These are phyloP conservation scores for Lynx canadensis DNA, from an alignment of 2,113 vertebrate species.

Conservation along the genomic window DNA sequence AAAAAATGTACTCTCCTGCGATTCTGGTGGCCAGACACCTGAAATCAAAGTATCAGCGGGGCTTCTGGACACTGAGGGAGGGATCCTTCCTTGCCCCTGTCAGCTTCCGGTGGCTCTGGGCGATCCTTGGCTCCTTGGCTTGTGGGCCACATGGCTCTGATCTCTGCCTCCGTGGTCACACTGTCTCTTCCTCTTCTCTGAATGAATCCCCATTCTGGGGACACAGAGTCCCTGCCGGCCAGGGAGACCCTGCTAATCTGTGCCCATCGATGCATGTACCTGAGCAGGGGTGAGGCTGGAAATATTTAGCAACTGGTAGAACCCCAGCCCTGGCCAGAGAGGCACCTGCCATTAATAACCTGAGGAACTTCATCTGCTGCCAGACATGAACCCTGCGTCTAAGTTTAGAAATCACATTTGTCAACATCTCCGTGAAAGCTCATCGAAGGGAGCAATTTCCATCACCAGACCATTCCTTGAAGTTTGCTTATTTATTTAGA, in stretches of 20 bases:
- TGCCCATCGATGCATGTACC: fast-evolving
- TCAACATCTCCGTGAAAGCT: neutral
- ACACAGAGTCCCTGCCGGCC: neutral
- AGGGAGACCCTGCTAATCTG: neutral
- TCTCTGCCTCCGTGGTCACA: neutral
- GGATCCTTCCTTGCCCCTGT: too few species aligned
- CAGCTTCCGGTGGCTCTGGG: fast-evolving
- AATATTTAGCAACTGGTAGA: neutral
- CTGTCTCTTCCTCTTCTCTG: neutral
- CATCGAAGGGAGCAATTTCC: neutral
- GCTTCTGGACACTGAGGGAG: neutral
- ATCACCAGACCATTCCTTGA: too few species aligned
- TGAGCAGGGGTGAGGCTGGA: neutral
- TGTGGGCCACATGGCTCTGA: neutral
- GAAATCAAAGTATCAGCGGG: neutral
- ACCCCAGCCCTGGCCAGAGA: too few species aligned
- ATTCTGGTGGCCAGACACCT: neutral
- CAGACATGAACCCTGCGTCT: neutral
- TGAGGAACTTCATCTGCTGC: neutral
- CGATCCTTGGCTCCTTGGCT: neutral
- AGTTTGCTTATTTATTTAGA: too few species aligned
- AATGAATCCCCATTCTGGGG: neutral
- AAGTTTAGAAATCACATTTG: neutral
- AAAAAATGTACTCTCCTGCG: neutral
- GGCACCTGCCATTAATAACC: neutral